Evolutionary conservation across 1,140 invertebrate species (phyloP).

Genomic region (Euschistus heros): DNA sequence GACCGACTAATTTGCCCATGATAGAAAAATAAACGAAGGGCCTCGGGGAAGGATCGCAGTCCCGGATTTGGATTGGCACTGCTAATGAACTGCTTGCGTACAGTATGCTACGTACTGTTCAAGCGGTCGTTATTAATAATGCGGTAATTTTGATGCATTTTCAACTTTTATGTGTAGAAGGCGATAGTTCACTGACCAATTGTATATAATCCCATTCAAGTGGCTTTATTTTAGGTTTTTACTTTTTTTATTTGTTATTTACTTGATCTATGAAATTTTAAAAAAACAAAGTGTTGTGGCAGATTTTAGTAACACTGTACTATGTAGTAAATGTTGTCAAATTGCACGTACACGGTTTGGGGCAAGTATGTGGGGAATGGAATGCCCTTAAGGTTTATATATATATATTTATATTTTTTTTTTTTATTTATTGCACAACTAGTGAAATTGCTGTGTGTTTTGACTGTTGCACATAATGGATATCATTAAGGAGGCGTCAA

Average conservation of each 20-base stretch:
- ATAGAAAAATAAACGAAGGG: slow-evolving; percentile 13
- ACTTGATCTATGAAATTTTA: slow-evolving; percentile 6
- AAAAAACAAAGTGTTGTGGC: neutral
- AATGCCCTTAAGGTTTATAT: neutral
- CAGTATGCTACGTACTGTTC: slow-evolving; percentile 25
- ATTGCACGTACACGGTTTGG: slow-evolving; percentile 17
- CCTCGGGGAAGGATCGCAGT: slow-evolving; percentile 11
- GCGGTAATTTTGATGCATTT: slow-evolving; percentile 23
- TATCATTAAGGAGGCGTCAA: neutral
- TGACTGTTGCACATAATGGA: slow-evolving; percentile 11
- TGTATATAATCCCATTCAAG: slow-evolving; percentile 21
- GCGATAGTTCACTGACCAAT: slow-evolving; percentile 17
- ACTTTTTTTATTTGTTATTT: slow-evolving; percentile 10
- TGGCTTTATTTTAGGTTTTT: slow-evolving; percentile 17
- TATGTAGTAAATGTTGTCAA: slow-evolving; percentile 16
- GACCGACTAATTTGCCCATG: slow-evolving; percentile 12
- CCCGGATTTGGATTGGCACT: slow-evolving; percentile 14
- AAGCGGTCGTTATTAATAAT: slow-evolving; percentile 22
- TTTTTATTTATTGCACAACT: slow-evolving; percentile 3
- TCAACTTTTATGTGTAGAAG: slow-evolving; percentile 22
- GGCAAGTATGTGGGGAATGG: slow-evolving; percentile 13
- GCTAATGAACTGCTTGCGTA: slow-evolving; percentile 11
- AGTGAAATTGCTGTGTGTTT: slow-evolving; percentile 12
- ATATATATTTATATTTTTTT: neutral
- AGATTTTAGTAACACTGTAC: slow-evolving; percentile 19